Percentiles rank a stretch among this genome's conserved stretches.
phyloP scores from a whole-genome alignment of 1,140 invertebrate species.

The Monomorium pharaonis region DNA sequence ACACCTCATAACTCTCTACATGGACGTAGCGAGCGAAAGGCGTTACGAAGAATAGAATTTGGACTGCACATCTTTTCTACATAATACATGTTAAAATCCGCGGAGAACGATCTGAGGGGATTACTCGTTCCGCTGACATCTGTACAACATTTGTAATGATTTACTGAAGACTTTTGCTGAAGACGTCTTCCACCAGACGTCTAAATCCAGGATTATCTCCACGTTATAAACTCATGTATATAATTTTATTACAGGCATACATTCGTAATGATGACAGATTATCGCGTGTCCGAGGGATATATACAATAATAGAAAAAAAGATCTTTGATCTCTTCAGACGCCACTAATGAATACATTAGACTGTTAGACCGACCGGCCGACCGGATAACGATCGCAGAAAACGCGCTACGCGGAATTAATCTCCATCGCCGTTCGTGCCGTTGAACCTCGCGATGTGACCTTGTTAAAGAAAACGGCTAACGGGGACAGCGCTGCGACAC shows the following conservation, averaged over 20 bases:
- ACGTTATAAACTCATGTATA: neutral
- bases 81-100: neutral
- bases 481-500: conserved; percentile 36
- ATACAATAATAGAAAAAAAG: neutral
- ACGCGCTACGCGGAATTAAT: conserved; percentile 22
- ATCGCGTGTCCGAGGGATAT: neutral
- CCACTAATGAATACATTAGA: conserved; percentile 14
- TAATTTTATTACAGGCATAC: neutral
- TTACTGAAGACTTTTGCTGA: neutral
- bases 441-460: conserved; percentile 43
- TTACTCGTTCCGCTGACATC: neutral
- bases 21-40: neutral
- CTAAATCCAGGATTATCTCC: neutral
- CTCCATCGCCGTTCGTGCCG: conserved; percentile 18
- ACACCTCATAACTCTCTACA: neutral
- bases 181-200: neutral
- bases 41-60: neutral
- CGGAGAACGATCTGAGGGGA: neutral
- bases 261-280: neutral
- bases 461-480: conserved; percentile 58
- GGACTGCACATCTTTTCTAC: neutral
- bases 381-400: conserved; percentile 50
- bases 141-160: neutral
- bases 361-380: neutral
- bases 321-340: too few species aligned